Conservation (phyloP, 1,140 invertebrate species). For the Gonioctena quinquepunctata region DNA sequence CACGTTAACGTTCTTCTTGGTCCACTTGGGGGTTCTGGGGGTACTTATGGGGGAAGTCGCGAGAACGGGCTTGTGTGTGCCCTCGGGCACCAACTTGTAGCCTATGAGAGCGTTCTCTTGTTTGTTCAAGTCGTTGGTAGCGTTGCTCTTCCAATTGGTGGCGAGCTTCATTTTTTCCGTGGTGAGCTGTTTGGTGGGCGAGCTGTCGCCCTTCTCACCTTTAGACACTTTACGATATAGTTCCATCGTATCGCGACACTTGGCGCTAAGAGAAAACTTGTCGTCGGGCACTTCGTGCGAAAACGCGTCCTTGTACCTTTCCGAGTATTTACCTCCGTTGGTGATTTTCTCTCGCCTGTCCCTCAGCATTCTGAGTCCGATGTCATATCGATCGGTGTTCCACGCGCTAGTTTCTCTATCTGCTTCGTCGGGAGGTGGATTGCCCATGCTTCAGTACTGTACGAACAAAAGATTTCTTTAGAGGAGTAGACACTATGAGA, state of each 20-base stretch:
- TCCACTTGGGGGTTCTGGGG: constrained; percentile 20
- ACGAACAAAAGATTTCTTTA: constrained; percentile 29
- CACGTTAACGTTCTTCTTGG: constrained; percentile 32
- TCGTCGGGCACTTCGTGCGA: constrained; percentile 35
- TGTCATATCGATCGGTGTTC: constrained; percentile 27
- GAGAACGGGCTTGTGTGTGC: constrained; percentile 14
- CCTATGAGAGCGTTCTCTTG: constrained; percentile 43
- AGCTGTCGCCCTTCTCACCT: constrained; percentile 20
- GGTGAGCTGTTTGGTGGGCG: constrained; percentile 12
- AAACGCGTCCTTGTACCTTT: constrained; percentile 48
- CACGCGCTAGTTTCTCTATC: background rate
- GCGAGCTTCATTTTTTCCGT: constrained; percentile 29
- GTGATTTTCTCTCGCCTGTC: constrained; percentile 43
- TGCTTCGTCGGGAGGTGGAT: background rate
- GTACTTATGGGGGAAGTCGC: constrained; percentile 7
- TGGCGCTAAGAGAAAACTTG: constrained; percentile 32
- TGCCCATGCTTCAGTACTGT: constrained; percentile 41
- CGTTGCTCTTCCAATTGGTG: constrained; percentile 40
- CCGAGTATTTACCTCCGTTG: constrained; percentile 49
- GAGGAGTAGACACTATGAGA: background rate
- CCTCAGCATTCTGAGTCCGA: constrained; percentile 44
- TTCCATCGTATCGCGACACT: constrained; percentile 33
- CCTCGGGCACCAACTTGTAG: constrained; percentile 40
- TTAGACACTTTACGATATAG: constrained; percentile 26
- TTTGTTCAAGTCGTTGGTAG: constrained; percentile 51